Evolutionary conservation across 2,113 vertebrate genomes (phyloP).

Genomic region (Pangasianodon hypophthalmus): DNA sequence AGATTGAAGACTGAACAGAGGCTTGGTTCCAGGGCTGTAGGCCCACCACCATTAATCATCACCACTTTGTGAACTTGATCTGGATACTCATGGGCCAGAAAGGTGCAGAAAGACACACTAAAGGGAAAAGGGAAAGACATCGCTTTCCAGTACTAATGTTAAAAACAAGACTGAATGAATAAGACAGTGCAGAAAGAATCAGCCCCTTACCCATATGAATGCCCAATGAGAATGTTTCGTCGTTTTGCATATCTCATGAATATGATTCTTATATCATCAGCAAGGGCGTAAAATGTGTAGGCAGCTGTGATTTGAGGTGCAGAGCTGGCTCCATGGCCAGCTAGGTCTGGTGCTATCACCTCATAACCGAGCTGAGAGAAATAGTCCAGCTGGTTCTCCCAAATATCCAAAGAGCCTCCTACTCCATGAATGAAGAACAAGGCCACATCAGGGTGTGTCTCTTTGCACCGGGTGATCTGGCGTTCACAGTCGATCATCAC

Average conservation of each 20-base stretch:
- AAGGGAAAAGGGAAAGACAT: constrained; percentile 74
- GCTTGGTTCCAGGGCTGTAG: constrained; percentile 93
- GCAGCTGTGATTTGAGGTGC: constrained; percentile 87
- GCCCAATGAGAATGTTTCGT: constrained; percentile 90
- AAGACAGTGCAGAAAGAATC: constrained; percentile 59
- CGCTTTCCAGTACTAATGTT: constrained; percentile 40
- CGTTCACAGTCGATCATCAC: constrained; percentile 88
- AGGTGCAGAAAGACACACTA: constrained; percentile 97
- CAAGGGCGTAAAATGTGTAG: constrained; percentile 94
- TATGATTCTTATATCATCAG: constrained; percentile 88
- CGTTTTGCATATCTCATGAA: constrained; percentile 90
- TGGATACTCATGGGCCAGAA: constrained; percentile 95
- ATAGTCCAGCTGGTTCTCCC: constrained; percentile 93
- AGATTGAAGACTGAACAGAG: constrained; percentile 96
- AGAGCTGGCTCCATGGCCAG: constrained; percentile 88
- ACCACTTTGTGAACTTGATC: constrained; percentile 95
- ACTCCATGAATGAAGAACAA: constrained; percentile 97
- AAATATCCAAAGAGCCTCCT: constrained; percentile 91
- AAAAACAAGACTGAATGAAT: not conserved
- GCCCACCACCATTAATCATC: constrained; percentile 96
- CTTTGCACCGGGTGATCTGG: constrained; percentile 86
- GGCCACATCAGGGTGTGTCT: constrained; percentile 82
- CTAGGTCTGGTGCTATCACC: constrained; percentile 88
- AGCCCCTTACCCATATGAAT: constrained; percentile 86
- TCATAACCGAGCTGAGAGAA: constrained; percentile 90